Evolutionary conservation across 2,888 invertebrate species (phyloP), one percentile per base, ranked within the genome.

Genomic region (Tipula confusa): DNA sequence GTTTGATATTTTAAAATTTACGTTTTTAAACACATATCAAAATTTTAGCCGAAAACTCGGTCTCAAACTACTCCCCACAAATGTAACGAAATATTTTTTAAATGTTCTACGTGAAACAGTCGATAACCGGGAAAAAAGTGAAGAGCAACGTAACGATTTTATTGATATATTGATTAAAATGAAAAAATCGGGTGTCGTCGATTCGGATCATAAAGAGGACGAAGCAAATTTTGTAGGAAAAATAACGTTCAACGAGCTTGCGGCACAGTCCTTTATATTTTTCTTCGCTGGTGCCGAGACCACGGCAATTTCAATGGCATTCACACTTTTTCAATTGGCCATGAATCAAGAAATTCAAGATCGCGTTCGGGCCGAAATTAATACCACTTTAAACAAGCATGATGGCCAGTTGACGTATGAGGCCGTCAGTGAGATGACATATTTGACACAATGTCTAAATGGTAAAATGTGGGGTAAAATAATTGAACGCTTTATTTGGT

Each of bases 261-360:
- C 91, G 13, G 91, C 92, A 0, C 92, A 93, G 87, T 90, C 90
- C 28, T 83, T 91, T 0, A 82, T 91, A 0, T 92, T 92, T 87
- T 91, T 92, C 84, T 86, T 91, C 0, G 92, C 91, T 64, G 92
- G 92, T 1, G 92, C 91, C 28, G 91, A 92, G 28, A 90, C 91
- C 0, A 87, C 87, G 28, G 86, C 88, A 13, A 83, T 64, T 4
- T 15, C 87, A 0, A 88, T 91, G 87, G 86, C 88, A 0, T 91
- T 92, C 85, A 85, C 90, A 0, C 86, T 91, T 0, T 88, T 91
- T 83, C 92, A 92, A 87, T 85, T 93, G 82, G 91, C 91, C 0
- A 0, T 90, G 0, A 89, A 92, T 86, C 89, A 29, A 15, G 31
- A 80, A 15, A 31, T 80, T n/a, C 80, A 91, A 84, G 86, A 87